Conservation (phyloP, 2,888 invertebrate genomes). For the Capitulum mitella region DNA sequence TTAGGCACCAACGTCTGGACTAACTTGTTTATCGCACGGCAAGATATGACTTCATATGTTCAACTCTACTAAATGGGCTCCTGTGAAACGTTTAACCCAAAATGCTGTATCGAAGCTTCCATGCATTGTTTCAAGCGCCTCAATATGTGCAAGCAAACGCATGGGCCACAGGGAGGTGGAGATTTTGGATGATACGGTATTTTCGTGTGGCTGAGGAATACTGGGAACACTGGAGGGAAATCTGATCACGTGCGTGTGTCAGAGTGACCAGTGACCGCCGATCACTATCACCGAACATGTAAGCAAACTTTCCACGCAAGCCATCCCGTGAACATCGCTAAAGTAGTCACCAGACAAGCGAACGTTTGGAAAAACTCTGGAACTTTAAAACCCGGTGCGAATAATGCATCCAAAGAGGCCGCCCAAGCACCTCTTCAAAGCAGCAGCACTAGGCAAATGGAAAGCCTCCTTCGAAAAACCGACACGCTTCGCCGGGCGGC, state of each 20-base stretch:
- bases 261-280: neutral
- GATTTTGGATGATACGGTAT: no score
- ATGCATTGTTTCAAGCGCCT: no score
- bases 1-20: no score
- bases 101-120: no score
- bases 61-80: no score
- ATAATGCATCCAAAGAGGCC: neutral
- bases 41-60: no score
- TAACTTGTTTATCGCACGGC: no score
- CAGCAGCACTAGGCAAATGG: neutral
- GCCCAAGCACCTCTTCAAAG: neutral
- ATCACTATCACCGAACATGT: neutral
- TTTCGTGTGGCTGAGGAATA: neutral
- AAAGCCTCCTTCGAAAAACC: neutral
- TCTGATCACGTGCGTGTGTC: neutral
- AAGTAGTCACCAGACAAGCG: neutral
- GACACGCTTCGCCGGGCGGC: neutral
- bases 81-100: no score
- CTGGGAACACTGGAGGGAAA: neutral
- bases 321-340: neutral
- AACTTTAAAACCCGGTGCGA: neutral
- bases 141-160: no score
- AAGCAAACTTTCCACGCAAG: neutral
- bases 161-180: no score
- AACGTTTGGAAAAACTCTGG: constrained; percentile 17